These are phyloP conservation scores for Huso huso DNA, from an alignment of 2,797 vertebrate species.

Conservation along the genomic window DNA sequence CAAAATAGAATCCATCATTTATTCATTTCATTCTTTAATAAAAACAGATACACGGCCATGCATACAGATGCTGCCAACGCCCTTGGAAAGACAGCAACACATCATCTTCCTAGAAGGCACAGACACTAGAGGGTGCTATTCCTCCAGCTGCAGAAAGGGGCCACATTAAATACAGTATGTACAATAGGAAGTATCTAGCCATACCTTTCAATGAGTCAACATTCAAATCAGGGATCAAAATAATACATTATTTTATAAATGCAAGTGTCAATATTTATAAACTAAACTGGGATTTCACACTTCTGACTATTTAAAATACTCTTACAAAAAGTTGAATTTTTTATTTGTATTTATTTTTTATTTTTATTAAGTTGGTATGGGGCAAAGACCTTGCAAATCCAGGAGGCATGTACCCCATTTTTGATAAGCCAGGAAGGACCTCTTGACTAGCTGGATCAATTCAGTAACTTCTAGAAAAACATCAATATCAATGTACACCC, in stretches of 20 bases:
- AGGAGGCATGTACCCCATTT: too few species aligned
- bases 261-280: not conserved
- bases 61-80: constrained; percentile 10
- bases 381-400: not conserved
- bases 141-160: constrained; percentile 6
- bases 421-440: too few species aligned
- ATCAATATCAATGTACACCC: constrained; percentile 13
- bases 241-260: not conserved
- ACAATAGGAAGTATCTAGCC: constrained; percentile 10
- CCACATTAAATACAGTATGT: constrained; percentile 17
- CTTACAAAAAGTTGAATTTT: constrained; percentile 40
- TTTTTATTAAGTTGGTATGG: not conserved
- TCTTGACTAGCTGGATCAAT: too few species aligned
- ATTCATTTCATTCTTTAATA: constrained; percentile 20
- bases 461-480: constrained; percentile 7
- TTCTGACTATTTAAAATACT: constrained; percentile 17
- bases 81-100: constrained; percentile 7
- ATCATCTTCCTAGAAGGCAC: constrained; percentile 23
- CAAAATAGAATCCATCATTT: constrained; percentile 18
- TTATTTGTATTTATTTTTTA: constrained; percentile 14
- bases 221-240: constrained; percentile 3
- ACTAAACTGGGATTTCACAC: not conserved
- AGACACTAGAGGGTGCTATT: constrained; percentile 1
- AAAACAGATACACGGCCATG: constrained; percentile 26
- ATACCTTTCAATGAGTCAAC: not conserved